These are phyloP conservation scores for Carassius carassius DNA, from an alignment of 2,113 vertebrate genomes.

Conservation along the genomic window DNA sequence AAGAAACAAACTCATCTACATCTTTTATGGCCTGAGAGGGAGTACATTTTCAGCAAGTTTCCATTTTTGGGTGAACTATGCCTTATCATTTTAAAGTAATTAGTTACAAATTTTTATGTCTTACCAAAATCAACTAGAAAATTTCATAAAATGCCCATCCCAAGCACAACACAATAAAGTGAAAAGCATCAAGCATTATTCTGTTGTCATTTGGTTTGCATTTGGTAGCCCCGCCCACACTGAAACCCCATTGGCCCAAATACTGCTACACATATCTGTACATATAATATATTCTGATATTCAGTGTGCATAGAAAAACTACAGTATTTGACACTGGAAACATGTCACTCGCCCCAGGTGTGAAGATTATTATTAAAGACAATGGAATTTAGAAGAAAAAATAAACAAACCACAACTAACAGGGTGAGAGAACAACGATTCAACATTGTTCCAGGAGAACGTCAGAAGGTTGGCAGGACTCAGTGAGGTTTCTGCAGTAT, in stretches of 20 bases:
- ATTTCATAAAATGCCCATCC: no score
- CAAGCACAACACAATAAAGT: neutral
- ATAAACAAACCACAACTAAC: neutral
- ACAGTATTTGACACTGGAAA: neutral
- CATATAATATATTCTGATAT: neutral
- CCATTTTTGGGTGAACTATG: no score
- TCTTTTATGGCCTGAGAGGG: no score
- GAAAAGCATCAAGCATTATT: neutral
- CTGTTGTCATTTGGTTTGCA: neutral
- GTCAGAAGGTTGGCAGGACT: neutral
- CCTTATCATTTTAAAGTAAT: neutral
- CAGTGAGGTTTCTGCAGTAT: constrained; percentile 4
- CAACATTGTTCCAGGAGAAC: constrained; percentile 26
- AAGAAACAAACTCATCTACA: neutral
- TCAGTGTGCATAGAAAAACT: neutral
- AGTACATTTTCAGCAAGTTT: no score
- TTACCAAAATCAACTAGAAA: no score
- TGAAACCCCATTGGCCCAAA: neutral
- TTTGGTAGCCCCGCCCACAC: neutral
- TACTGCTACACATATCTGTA: neutral
- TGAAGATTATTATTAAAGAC: neutral
- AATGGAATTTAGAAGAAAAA: constrained; percentile 17
- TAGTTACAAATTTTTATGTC: neutral
- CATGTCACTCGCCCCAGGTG: neutral
- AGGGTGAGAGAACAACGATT: constrained; percentile 32